Conservation (phyloP, 2,888 invertebrate species). For the Ornithoptera priamus region DNA sequence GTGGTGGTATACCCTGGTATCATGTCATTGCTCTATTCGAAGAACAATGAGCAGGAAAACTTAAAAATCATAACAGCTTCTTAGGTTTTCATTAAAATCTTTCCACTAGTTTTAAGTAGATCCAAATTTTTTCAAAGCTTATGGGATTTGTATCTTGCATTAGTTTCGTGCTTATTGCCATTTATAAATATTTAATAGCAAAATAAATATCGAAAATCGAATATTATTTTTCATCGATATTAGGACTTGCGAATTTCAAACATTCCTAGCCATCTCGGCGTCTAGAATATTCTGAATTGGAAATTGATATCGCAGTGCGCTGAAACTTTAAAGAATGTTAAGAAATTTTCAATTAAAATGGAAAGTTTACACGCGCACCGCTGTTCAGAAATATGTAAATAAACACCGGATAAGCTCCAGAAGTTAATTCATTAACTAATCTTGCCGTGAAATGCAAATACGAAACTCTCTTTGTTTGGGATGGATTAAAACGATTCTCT, state of each 20-base stretch:
- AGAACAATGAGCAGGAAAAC: too few relatives aligned
- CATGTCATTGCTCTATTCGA: too few relatives aligned
- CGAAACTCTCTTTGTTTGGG: constrained; percentile 2
- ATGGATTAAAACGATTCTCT: background rate
- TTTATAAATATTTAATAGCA: too few relatives aligned
- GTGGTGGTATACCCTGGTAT: too few relatives aligned
- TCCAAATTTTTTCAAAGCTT: too few relatives aligned
- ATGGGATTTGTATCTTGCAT: too few relatives aligned
- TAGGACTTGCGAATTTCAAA: background rate
- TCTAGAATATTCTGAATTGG: constrained; percentile 64
- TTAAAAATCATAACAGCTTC: too few relatives aligned
- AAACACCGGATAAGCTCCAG: constrained; percentile 24
- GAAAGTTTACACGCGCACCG: constrained; percentile 52
- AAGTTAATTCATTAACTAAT: constrained; percentile 21
- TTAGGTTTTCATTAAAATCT: too few relatives aligned
- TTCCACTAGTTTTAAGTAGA: too few relatives aligned
- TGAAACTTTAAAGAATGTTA: constrained; percentile 50
- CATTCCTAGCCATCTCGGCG: constrained; percentile 42
- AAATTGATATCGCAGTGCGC: constrained; percentile 61
- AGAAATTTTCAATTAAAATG: constrained; percentile 65
- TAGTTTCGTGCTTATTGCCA: too few relatives aligned
- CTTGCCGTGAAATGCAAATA: background rate
- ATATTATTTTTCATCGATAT: background rate
- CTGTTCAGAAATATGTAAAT: constrained; percentile 45
- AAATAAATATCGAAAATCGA: too few relatives aligned